These are phyloP conservation scores for Arrhamphus sclerolepis DNA, from an alignment of 2,797 vertebrate genomes.

Conservation along the genomic window DNA sequence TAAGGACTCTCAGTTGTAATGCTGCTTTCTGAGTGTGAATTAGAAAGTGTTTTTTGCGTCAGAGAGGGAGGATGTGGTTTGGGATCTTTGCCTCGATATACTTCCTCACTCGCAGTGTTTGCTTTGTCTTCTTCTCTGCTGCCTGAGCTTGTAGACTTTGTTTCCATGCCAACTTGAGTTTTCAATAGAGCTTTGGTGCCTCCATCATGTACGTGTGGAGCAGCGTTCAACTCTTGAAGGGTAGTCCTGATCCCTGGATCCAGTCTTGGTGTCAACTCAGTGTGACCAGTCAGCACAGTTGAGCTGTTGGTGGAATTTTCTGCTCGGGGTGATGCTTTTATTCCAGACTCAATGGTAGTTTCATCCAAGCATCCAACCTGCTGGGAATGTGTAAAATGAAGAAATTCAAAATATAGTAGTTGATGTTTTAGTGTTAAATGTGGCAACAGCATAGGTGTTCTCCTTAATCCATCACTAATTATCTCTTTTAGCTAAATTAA, in stretches of 20 bases:
- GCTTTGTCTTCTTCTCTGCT: conserved; percentile 6
- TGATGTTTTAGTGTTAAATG: no score
- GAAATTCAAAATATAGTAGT: not conserved
- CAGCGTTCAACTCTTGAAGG: conserved; percentile 3
- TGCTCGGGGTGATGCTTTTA: conserved; percentile 20
- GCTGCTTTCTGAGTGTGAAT: conserved; percentile 11
- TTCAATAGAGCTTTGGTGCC: not conserved
- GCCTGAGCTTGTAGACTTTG: not conserved
- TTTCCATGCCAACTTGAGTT: not conserved
- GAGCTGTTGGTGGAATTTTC: conserved; percentile 10
- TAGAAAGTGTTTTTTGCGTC: conserved; percentile 20
- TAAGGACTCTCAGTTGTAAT: conserved; percentile 4
- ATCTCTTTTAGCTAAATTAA: no score
- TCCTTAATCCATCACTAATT: no score
- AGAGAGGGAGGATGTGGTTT: conserved; percentile 11
- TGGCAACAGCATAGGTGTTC: no score
- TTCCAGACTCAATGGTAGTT: conserved; percentile 14
- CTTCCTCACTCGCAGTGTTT: conserved; percentile 5
- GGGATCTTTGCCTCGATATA: conserved; percentile 2
- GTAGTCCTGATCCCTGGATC: conserved; percentile 20
- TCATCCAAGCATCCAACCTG: conserved; percentile 27
- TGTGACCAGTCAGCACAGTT: not conserved
- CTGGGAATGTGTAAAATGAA: conserved; percentile 32
- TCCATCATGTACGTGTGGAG: not conserved
- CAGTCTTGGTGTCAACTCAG: conserved; percentile 14